These are phyloP conservation scores for Pogonocichla stellata DNA, from an alignment of 2,113 vertebrate species.

Conservation along the genomic window DNA sequence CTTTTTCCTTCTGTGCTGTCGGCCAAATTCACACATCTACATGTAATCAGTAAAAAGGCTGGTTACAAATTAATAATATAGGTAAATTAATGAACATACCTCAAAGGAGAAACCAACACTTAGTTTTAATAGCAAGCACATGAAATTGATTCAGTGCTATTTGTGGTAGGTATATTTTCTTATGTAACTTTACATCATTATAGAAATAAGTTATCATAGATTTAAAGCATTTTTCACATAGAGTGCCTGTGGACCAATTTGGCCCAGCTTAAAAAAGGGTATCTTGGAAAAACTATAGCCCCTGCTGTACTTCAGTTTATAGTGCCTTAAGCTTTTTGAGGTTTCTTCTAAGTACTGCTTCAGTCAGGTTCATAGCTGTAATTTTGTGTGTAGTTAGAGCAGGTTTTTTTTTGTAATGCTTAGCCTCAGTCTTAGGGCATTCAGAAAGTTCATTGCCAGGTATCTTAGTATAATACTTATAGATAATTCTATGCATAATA, in stretches of 20 bases:
- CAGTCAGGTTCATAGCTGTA: not conserved
- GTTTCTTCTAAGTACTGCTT: not conserved
- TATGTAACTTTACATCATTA: not conserved
- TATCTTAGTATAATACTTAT: not conserved
- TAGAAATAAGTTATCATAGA: not conserved
- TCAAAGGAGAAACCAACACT: not conserved
- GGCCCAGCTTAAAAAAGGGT: not conserved
- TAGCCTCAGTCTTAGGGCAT: not conserved
- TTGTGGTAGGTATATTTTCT: not conserved
- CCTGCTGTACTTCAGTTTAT: conserved; percentile 34
- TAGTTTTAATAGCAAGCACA: not conserved
- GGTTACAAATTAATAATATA: not conserved
- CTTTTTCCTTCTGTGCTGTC: conserved; percentile 60
- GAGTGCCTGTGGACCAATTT: not conserved
- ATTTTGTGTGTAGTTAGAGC: not conserved
- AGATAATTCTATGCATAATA: not conserved
- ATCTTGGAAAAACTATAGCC: not conserved
- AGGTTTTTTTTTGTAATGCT: not conserved
- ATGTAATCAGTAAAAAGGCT: not conserved
- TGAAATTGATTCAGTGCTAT: not conserved
- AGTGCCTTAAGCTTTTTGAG: not conserved
- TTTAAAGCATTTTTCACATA: not conserved
- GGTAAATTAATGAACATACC: not conserved
- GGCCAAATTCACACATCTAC: conserved; percentile 18
- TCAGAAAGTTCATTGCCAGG: not conserved